A percentile compares a stretch with the other conserved stretches of the same genome.
These are phyloP conservation scores for Bradypodion pumilum DNA, from an alignment of 2,797 vertebrate genomes.

Conservation along the genomic window DNA sequence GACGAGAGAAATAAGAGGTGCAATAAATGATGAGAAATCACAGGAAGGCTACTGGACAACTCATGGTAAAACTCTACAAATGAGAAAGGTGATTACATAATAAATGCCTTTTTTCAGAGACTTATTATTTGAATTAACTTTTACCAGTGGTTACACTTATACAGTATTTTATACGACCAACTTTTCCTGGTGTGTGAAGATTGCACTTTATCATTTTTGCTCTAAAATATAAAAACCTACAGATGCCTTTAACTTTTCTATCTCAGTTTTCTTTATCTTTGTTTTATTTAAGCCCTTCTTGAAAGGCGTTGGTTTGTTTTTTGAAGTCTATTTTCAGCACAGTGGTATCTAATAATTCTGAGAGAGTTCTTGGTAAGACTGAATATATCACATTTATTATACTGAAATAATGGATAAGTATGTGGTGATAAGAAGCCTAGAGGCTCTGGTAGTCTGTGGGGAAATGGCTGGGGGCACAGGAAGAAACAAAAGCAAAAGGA, in stretches of 20 bases:
- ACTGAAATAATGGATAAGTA: not conserved
- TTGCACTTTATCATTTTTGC: not conserved
- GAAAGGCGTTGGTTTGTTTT: not conserved
- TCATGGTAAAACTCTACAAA: not conserved
- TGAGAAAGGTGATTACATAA: not conserved
- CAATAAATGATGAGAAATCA: not conserved
- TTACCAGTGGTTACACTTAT: not conserved
- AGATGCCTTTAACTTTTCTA: not conserved
- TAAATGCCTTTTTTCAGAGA: not conserved
- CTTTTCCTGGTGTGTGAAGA: not conserved
- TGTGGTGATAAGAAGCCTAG: not conserved
- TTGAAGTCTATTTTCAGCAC: constrained; percentile 3
- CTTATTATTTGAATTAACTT: not conserved
- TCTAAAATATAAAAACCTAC: not conserved
- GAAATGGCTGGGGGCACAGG: not conserved
- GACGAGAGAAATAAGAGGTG: not conserved
- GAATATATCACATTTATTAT: constrained; percentile 2
- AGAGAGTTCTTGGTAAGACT: constrained; percentile 11
- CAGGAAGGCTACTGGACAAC: not conserved
- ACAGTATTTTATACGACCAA: not conserved
- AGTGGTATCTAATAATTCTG: not conserved
- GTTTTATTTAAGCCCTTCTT: not conserved
- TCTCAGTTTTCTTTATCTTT: not conserved
- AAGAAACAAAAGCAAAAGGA: not conserved
- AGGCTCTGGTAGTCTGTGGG: not conserved